Conservation (phyloP, 2,113 vertebrate species). For the Thalassoma bifasciatum region DNA sequence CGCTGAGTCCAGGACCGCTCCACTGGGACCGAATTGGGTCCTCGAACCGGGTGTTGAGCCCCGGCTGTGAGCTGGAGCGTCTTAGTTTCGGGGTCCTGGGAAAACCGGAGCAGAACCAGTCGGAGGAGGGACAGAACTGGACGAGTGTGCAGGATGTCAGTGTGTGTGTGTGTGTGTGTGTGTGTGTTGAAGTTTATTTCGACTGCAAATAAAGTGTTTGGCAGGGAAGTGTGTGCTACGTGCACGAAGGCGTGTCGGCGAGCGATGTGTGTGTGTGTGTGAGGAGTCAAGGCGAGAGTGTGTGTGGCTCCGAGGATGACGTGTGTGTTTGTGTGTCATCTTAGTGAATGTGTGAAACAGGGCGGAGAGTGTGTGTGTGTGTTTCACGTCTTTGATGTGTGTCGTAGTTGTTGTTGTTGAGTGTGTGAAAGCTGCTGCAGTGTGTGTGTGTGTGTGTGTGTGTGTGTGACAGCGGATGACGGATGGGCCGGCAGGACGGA, state of each 20-base stretch:
- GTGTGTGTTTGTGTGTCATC: constrained; percentile 14
- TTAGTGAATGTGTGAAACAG: too few relatives aligned
- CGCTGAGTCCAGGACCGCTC: background rate
- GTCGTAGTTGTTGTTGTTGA: constrained; percentile 48
- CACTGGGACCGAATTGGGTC: background rate
- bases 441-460: constrained; percentile 77
- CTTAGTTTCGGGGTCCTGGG: constrained; percentile 59
- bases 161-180: constrained; percentile 8
- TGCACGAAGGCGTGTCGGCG: constrained; percentile 12
- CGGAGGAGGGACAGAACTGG: constrained; percentile 55
- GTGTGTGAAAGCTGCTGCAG: constrained; percentile 63
- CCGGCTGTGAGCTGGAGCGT: constrained; percentile 18
- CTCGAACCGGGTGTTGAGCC: constrained; percentile 17
- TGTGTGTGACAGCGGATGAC: constrained; percentile 93
- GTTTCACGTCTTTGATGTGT: constrained; percentile 58
- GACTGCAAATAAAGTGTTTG: constrained; percentile 31
- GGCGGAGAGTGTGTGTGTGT: background rate
- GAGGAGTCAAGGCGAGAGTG: constrained; percentile 37
- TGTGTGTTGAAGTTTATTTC: constrained; percentile 10
- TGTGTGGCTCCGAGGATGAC: constrained; percentile 52
- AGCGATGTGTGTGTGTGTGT: background rate
- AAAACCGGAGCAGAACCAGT: constrained; percentile 49
- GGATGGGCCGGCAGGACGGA: constrained; percentile 92
- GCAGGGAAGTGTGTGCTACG: constrained; percentile 10
- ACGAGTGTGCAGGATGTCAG: constrained; percentile 48